phyloP scores from a whole-genome alignment of 2,888 invertebrate species.

The Hermaeophaga mercurialis region DNA sequence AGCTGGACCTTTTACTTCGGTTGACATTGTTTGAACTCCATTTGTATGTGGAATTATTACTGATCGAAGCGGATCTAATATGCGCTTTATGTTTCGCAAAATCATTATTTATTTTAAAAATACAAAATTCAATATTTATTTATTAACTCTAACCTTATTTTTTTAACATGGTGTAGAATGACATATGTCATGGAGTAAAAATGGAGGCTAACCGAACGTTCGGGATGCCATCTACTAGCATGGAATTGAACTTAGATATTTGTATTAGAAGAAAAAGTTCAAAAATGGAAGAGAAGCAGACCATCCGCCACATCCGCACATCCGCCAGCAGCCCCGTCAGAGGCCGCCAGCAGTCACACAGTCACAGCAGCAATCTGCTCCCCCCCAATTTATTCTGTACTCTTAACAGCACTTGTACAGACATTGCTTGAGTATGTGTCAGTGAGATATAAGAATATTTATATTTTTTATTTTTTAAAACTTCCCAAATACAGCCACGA shows the following conservation, averaged over 20 bases:
- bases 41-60: background rate
- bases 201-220: too few relatives aligned
- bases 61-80: background rate
- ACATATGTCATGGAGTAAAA: too few relatives aligned
- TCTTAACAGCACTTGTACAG: background rate
- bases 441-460: background rate
- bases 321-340: slow-evolving; percentile 5
- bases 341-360: slow-evolving; percentile 11
- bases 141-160: too few relatives aligned
- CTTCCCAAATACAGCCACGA: too few relatives aligned
- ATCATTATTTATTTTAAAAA: background rate
- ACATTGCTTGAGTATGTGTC: background rate
- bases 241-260: background rate
- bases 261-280: background rate
- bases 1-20: slow-evolving; percentile 4
- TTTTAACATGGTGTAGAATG: too few relatives aligned
- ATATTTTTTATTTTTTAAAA: too few relatives aligned
- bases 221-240: background rate
- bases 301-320: slow-evolving; percentile 7
- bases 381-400: background rate
- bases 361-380: slow-evolving; percentile 1
- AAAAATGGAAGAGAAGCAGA: slow-evolving; percentile 10
- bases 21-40: slow-evolving; percentile 1
- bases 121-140: too few relatives aligned
- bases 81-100: background rate